Conservation (phyloP, 2,888 invertebrate species). For the Coleophora deauratella region DNA sequence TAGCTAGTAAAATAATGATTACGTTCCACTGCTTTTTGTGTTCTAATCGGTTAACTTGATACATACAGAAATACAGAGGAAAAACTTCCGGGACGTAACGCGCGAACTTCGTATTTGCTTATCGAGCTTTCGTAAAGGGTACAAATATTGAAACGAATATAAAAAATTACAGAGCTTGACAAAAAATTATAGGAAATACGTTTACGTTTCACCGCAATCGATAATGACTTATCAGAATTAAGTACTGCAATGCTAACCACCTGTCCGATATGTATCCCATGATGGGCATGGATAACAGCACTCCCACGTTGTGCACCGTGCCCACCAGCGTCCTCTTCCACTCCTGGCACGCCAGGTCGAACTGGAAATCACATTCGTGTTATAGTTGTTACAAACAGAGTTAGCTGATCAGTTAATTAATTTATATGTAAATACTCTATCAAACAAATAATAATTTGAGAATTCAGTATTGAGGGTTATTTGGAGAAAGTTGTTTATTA, state of each 20-base stretch:
- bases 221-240: too few relatives aligned
- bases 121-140: slow-evolving; percentile 6
- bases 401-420: too few relatives aligned
- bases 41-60: too few relatives aligned
- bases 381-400: too few relatives aligned
- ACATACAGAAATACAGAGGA: slow-evolving; percentile 3
- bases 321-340: slow-evolving; percentile 66
- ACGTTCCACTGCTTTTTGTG: slow-evolving; percentile 3
- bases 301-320: slow-evolving; percentile 59
- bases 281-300: slow-evolving; percentile 55
- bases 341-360: slow-evolving; percentile 32
- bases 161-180: too few relatives aligned
- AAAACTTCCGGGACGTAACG: slow-evolving; percentile 9
- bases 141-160: slow-evolving; percentile 7
- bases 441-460: too few relatives aligned
- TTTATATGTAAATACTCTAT: too few relatives aligned
- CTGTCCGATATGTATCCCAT: slow-evolving; percentile 59
- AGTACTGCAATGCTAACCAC: slow-evolving; percentile 20
- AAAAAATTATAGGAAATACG: too few relatives aligned
- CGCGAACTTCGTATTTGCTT: slow-evolving; percentile 8
- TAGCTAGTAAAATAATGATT: too few relatives aligned
- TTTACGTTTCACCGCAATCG: too few relatives aligned
- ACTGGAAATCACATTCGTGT: slow-evolving; percentile 29
- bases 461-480: too few relatives aligned
- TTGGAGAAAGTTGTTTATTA: too few relatives aligned